Evolutionary conservation across 2,113 vertebrate species (phyloP).

Genomic region (Telmatochromis brichardi): DNA sequence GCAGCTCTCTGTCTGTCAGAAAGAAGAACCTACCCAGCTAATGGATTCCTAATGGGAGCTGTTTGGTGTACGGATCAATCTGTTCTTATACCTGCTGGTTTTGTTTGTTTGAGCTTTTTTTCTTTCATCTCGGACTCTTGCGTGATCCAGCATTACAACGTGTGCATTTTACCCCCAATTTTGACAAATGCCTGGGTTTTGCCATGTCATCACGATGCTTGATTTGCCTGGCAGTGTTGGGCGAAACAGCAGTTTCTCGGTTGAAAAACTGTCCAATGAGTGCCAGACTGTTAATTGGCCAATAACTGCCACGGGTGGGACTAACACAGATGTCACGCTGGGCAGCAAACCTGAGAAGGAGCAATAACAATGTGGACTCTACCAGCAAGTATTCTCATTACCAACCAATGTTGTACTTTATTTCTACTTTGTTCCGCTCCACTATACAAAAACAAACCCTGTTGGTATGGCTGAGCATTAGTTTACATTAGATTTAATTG

Average conservation of each 20-base stretch:
- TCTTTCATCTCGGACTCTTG: neutral
- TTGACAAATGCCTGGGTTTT: neutral
- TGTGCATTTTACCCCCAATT: neutral
- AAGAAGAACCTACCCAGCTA: neutral
- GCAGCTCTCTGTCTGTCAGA: neutral
- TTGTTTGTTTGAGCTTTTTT: neutral
- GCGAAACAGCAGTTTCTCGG: neutral
- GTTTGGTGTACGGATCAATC: neutral
- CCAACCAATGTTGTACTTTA: neutral
- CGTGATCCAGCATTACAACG: neutral
- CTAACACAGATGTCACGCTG: neutral
- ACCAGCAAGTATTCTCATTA: neutral
- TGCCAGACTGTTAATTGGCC: neutral
- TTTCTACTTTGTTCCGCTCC: neutral
- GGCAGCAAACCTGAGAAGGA: neutral
- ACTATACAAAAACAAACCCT: neutral
- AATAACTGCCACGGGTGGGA: neutral
- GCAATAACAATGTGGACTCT: neutral
- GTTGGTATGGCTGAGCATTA: neutral
- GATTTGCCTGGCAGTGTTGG: neutral
- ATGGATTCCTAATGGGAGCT: neutral
- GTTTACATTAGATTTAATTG: neutral
- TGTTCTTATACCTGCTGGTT: neutral
- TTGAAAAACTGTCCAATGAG: neutral
- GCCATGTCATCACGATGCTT: neutral